Evolutionary conservation across 2,113 vertebrate genomes (phyloP), one percentile per base, ranked within the genome.

Genomic region (Lagopus muta): DNA sequence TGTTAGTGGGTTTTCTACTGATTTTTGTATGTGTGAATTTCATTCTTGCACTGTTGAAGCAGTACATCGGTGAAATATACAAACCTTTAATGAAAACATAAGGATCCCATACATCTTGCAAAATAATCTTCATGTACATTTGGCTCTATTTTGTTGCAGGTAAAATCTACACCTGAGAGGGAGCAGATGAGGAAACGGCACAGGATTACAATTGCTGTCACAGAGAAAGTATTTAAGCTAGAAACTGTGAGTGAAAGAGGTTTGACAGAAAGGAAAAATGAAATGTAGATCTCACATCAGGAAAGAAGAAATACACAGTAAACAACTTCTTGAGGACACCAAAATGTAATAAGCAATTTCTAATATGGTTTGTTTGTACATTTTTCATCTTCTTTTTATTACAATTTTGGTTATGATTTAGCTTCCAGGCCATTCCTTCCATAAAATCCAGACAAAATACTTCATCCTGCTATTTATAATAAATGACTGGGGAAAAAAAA

Each of bases 381-480:
- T 77, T 75, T 86, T 94, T 95, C 17, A 47, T 81, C 5, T 54
- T 52, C 19, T 54, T 89, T 84, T 77, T 50, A 72, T 90, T 93
- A 61, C 8, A 82, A 6, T 43, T 66, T 65, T 81, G 21, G 15
- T 84, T 85, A 76, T 79, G 81, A 87, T 66, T 92, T 92, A 89
- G 18, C 70, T 94, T 84, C n/a, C 30, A 76, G 50, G 21, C 62
- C 21, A 50, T 90, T 92, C 27, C 43, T 70, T 15, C 55, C 78
- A 42, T 70, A 86, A 95, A 94, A 95, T 67, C 27, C 54, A 93
- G 76, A 88, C 42, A 64, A 93, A 91, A 9, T 12, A n/a, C 78
- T 86, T 58, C 58, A 85, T 7, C 84, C 9, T 10, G 8, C 69
- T 40, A 54, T 86, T 84, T 85, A 25, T 82, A 70, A 64, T 54